phyloP scores from a whole-genome alignment of 2,113 vertebrate species.

The Dipodomys ordii region DNA sequence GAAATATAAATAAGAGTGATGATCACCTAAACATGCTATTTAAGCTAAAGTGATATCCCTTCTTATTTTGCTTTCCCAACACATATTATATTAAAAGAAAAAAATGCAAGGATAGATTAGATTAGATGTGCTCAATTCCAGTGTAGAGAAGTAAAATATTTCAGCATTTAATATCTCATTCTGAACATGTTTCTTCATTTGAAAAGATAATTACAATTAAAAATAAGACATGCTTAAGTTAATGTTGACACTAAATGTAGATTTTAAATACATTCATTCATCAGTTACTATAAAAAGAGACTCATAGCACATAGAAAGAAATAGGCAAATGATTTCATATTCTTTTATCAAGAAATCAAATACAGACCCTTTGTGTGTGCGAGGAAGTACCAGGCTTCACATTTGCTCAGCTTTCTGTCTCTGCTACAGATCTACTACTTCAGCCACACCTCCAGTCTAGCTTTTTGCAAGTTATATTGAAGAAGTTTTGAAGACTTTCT shows the following conservation, averaged over 20 bases:
- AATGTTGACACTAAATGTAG: not conserved
- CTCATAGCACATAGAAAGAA: slow-evolving; percentile 17
- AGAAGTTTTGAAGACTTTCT: no score
- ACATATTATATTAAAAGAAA: slow-evolving; percentile 32
- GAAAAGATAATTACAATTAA: slow-evolving; percentile 64
- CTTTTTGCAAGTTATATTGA: no score
- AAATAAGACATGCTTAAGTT: slow-evolving; percentile 57
- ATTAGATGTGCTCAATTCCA: slow-evolving; percentile 43
- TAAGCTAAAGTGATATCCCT: slow-evolving; percentile 40
- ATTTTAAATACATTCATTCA: slow-evolving; percentile 12
- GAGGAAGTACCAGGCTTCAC: no score
- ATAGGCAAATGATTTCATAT: not conserved
- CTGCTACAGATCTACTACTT: no score
- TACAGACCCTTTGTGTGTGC: not conserved
- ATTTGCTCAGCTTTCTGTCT: no score
- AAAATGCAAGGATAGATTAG: not conserved
- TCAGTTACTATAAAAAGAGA: not conserved
- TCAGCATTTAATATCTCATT: not conserved
- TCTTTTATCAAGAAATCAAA: slow-evolving; percentile 36
- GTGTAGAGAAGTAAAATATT: slow-evolving; percentile 19
- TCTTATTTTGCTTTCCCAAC: slow-evolving; percentile 42
- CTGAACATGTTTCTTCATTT: slow-evolving; percentile 58
- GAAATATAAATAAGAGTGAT: slow-evolving; percentile 60
- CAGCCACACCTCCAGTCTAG: no score
- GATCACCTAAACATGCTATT: slow-evolving; percentile 40